These are phyloP conservation scores for Megaceryle alcyon DNA, from an alignment of 2,797 vertebrate genomes.

Conservation along the genomic window DNA sequence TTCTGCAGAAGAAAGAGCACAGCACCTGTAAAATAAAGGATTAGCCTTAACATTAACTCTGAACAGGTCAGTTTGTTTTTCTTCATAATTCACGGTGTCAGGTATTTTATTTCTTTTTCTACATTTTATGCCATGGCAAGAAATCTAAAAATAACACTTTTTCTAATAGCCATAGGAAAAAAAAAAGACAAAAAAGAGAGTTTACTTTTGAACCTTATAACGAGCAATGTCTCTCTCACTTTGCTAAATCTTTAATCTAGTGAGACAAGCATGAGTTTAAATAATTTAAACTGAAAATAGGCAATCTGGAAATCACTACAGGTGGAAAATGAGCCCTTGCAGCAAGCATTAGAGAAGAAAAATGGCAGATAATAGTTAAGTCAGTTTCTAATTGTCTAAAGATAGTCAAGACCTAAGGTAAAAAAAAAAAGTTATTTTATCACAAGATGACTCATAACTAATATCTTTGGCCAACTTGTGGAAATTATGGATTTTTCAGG, in stretches of 20 bases:
- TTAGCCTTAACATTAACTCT: neutral
- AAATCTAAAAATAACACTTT: neutral
- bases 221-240: neutral
- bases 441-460: neutral
- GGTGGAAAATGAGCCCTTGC: neutral
- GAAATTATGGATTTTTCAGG: neutral
- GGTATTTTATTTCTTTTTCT: neutral
- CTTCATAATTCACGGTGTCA: neutral
- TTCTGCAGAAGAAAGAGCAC: neutral
- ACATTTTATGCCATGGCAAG: neutral
- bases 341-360: neutral
- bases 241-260: neutral
- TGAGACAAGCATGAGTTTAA: neutral
- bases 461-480: neutral
- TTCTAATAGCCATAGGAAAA: neutral
- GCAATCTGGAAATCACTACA: neutral
- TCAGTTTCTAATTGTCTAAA: neutral
- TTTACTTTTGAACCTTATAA: neutral
- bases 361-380: neutral
- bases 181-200: neutral
- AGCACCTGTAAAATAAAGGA: neutral
- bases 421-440: neutral
- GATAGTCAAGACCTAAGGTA: neutral
- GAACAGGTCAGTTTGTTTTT: neutral
- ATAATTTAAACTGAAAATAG: neutral